phyloP scores from a whole-genome alignment of 2,888 invertebrate species.

The Ceriagrion tenellum region DNA sequence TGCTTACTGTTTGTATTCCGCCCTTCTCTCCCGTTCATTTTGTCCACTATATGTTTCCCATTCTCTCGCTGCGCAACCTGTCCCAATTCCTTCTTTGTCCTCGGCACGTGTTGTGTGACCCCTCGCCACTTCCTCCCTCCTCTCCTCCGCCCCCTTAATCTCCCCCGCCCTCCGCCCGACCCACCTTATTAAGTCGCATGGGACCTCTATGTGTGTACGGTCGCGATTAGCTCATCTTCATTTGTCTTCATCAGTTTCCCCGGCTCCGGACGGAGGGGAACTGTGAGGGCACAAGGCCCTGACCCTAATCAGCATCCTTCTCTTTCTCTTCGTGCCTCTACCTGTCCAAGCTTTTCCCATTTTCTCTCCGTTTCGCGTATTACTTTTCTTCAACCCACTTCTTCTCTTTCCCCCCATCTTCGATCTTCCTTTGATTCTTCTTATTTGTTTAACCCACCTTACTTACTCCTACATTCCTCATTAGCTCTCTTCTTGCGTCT shows the following conservation, averaged over 20 bases:
- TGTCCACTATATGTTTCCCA: neutral
- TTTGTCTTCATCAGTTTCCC: constrained; percentile 25
- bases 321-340: neutral
- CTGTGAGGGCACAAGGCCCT: neutral
- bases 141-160: neutral
- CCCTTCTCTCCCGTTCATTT: neutral
- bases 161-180: neutral
- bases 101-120: neutral
- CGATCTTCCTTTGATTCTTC: neutral
- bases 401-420: neutral
- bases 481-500: too few relatives aligned
- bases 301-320: neutral
- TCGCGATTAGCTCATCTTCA: constrained; percentile 21
- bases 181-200: neutral
- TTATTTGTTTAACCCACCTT: neutral
- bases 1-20: neutral
- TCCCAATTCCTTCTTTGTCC: neutral
- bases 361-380: neutral
- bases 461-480: neutral
- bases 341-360: neutral
- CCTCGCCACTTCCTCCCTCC: neutral
- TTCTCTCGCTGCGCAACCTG: neutral
- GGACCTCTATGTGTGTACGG: neutral
- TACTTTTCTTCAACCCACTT: neutral
- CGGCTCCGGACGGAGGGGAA: neutral